Conservation (phyloP, 1,140 invertebrate genomes). For the Vollenhovia emeryi region DNA sequence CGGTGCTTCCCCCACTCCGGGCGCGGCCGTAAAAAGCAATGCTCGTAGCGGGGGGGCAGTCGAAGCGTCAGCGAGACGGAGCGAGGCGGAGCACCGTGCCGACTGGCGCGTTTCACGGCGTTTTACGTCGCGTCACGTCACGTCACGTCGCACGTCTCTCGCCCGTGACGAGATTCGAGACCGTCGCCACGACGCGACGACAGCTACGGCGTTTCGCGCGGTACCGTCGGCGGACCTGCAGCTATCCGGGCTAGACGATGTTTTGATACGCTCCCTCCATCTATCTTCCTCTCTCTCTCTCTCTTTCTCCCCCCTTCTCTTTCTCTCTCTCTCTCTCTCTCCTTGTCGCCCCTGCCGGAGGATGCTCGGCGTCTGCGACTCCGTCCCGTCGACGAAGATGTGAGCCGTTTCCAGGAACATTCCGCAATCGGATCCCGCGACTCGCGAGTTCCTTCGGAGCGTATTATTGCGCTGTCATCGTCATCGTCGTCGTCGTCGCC, state of each 20-base stretch:
- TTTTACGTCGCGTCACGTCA: conserved; percentile 55
- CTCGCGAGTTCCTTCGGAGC: background rate
- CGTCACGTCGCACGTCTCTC: background rate
- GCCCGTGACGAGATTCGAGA: background rate
- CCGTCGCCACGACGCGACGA: no score
- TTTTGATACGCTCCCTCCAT: conserved; percentile 27
- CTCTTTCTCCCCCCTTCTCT: background rate
- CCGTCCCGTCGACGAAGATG: background rate
- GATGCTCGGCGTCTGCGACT: background rate
- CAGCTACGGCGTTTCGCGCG: conserved; percentile 3
- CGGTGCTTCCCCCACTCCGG: conserved; percentile 50
- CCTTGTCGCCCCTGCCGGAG: background rate
- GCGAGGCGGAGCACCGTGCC: conserved; percentile 56
- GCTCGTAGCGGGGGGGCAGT: conserved; percentile 40
- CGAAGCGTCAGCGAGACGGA: conserved; percentile 58
- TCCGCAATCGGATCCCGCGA: no score
- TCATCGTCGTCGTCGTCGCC: background rate
- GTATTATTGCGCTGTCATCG: background rate
- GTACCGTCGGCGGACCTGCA: no score
- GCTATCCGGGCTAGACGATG: no score
- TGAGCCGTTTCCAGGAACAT: background rate
- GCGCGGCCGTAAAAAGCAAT: conserved; percentile 32
- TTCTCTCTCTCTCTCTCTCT: background rate
- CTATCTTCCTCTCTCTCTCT: background rate
- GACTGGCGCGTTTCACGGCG: conserved; percentile 3